A percentile compares a stretch with the other conserved stretches of the same genome.
Conservation (phyloP, 2,797 vertebrate species). For the Chromobotia macracanthus region DNA sequence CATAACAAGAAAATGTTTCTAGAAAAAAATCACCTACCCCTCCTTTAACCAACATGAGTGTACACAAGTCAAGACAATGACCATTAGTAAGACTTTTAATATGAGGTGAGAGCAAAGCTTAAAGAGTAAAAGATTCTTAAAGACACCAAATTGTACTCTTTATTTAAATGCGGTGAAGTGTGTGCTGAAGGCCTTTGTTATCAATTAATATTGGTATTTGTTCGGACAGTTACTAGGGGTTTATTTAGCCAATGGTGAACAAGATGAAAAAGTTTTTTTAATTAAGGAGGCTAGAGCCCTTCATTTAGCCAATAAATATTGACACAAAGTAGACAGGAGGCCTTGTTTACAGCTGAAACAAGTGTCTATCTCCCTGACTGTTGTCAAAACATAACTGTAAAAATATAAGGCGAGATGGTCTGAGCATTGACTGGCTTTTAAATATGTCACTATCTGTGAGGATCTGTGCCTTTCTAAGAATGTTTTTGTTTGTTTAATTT, state of each 20-base stretch:
- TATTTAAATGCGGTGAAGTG: too few species aligned
- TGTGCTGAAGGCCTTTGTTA: too few species aligned
- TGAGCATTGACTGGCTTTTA: background rate
- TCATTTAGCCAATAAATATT: background rate
- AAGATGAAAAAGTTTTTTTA: background rate
- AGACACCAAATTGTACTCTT: too few species aligned
- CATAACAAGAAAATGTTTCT: too few species aligned
- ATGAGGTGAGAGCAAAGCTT: too few species aligned
- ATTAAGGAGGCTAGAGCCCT: background rate
- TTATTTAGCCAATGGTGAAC: background rate
- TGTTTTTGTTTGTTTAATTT: background rate
- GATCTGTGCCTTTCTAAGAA: background rate
- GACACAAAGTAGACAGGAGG: background rate
- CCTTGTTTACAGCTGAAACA: background rate
- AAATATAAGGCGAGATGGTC: background rate
- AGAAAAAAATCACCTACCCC: too few species aligned
- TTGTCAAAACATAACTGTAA: conserved; percentile 1
- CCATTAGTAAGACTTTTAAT: too few species aligned
- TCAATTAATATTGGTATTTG: too few species aligned
- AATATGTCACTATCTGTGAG: background rate
- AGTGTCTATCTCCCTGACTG: background rate
- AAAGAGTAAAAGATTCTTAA: too few species aligned
- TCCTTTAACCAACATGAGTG: too few species aligned
- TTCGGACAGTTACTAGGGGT: too few species aligned
- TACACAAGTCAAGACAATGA: too few species aligned